Conservation (phyloP, 2,113 vertebrate genomes). For the Monarcha castaneiventris region DNA sequence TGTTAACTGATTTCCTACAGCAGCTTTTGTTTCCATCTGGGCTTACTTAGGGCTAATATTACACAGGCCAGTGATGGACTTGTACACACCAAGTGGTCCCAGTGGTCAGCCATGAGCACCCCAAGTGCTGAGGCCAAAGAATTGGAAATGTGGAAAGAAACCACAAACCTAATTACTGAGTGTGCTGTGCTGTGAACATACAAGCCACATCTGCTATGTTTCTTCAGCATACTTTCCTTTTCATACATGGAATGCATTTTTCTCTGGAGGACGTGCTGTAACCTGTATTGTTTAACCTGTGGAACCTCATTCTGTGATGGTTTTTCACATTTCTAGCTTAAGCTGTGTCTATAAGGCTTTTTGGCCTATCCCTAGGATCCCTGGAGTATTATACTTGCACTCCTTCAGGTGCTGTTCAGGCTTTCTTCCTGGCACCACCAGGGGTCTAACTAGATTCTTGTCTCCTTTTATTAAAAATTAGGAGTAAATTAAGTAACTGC, state of each 20-base stretch:
- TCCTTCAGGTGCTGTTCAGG: neutral
- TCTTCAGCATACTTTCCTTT: neutral
- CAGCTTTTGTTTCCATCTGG: neutral
- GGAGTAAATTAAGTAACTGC: neutral
- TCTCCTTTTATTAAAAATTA: neutral
- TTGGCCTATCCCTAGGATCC: neutral
- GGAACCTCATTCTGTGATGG: neutral
- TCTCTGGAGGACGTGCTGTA: neutral
- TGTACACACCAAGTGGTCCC: neutral
- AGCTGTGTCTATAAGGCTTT: neutral
- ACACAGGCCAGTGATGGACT: neutral
- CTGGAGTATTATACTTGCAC: neutral
- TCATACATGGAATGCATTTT: neutral
- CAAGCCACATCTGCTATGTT: neutral
- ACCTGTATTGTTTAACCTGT: neutral
- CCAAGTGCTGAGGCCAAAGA: neutral
- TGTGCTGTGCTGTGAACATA: neutral
- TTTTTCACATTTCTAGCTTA: neutral
- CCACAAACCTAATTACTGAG: neutral
- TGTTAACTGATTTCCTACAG: neutral
- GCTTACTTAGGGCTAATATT: neutral
- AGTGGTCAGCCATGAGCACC: neutral
- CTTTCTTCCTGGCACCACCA: neutral
- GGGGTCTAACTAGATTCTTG: neutral
- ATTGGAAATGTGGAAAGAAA: neutral